Evolutionary conservation across 1,140 invertebrate species (phyloP).

Genomic region (Paraescarpia echinospica): DNA sequence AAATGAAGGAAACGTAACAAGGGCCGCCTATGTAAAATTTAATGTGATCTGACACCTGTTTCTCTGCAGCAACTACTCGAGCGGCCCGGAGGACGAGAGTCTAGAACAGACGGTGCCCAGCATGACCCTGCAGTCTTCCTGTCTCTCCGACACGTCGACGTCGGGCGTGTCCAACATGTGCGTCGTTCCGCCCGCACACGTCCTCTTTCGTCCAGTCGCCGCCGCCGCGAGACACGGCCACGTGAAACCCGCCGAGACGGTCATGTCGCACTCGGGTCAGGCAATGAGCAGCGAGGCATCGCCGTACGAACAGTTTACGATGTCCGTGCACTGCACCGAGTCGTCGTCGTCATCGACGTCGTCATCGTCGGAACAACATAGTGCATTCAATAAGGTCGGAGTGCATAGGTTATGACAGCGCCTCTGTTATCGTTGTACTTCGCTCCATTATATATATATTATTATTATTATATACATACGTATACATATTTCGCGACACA

Average conservation of each 20-base stretch:
- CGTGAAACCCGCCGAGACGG: not conserved
- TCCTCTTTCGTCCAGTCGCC: not conserved
- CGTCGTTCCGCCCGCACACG: not conserved
- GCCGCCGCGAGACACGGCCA: not conserved
- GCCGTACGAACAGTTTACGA: not conserved
- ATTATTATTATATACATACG: not conserved
- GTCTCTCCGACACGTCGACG: not conserved
- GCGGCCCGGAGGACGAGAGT: not conserved
- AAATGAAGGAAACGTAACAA: too few relatives aligned
- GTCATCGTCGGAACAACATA: not conserved
- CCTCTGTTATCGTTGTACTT: not conserved
- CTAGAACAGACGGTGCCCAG: not conserved
- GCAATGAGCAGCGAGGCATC: not conserved
- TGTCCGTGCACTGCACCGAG: not conserved
- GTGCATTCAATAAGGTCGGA: not conserved
- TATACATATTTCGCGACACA: conserved; percentile 5
- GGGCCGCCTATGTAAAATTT: too few relatives aligned
- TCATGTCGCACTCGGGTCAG: not conserved
- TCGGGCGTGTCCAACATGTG: not conserved
- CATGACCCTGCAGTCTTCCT: not conserved
- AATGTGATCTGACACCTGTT: too few relatives aligned
- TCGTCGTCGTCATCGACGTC: not conserved
- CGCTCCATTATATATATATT: not conserved
- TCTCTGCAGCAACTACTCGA: not conserved
- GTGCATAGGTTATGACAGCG: not conserved